Conservation (phyloP, 2,797 vertebrate genomes). For the Dendrocincla fuliginosa region DNA sequence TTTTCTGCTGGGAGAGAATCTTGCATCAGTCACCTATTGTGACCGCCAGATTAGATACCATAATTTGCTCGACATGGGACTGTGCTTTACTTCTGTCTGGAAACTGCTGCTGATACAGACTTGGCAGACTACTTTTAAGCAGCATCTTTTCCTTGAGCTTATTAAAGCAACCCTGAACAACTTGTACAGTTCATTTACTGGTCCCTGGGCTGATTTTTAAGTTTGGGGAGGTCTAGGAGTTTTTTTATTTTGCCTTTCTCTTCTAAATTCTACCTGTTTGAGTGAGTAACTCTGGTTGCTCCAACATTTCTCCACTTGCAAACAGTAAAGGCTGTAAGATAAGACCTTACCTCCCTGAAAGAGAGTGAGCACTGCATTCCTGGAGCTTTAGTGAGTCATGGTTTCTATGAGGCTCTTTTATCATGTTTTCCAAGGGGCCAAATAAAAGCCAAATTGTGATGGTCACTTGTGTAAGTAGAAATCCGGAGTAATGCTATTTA, state of each 20-base stretch:
- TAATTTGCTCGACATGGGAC: constrained; percentile 58
- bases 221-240: background rate
- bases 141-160: background rate
- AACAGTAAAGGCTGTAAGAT: background rate
- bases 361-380: background rate
- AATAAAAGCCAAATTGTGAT: constrained; percentile 46
- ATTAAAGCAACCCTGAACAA: background rate
- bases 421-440: background rate
- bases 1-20: constrained; percentile 50
- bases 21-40: constrained; percentile 62
- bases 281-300: background rate
- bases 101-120: constrained; percentile 41
- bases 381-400: background rate
- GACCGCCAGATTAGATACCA: constrained; percentile 55
- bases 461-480: constrained; percentile 16
- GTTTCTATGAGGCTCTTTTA: background rate
- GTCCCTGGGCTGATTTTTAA: background rate
- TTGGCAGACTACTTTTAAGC: constrained; percentile 42
- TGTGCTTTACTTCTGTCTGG: constrained; percentile 45
- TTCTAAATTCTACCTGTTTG: background rate
- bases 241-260: background rate
- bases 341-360: background rate
- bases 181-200: background rate
- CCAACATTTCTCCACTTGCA: background rate
- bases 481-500: constrained; percentile 47